Base-by-base conservation (phyloP, 2,888 invertebrate genomes). In the Boloria selene region DNA sequence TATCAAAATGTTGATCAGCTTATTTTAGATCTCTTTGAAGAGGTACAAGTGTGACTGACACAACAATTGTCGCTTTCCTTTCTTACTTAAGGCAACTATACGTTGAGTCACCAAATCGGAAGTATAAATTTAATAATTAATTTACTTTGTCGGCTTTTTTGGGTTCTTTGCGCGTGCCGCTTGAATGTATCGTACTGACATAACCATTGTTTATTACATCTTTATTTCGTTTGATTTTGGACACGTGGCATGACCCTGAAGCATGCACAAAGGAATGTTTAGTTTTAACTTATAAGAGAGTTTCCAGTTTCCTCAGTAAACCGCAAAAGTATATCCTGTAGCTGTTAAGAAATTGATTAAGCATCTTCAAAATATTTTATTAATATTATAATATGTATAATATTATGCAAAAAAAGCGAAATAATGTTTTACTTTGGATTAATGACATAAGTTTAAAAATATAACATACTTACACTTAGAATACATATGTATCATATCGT, bases 81-180 rank as follows among this genome's bases (percentile, higher is more conserved):
- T 68, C 26, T 75, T 17, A 51, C 60, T 72, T 69, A 64, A 7
- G 45, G 13, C 13, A 56, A 55, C 47, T 42, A 52, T 52, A 59
- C 17, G 26, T 54, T 70, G 72, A 73, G 61, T 75, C 78, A 77
- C 78, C 77, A 80, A 79, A 78, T 85, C 86, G 87, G 85, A 88
- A 86, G 84, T 85, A 76, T 74, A 79, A 84, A 81, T 82, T 78
- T 81, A 76, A 79, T 79, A 76, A 81, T 77, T 76, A 73, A 77
- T 77, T 68, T 72, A 73, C 76, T 82, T 79, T 79, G 82, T 80
- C 84, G 84, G 82, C 71, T 65, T 77, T 70, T 79, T 83, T 78
- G 68, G 70, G 75, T 72, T 72, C 75, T 77, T 77, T 75, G 73
- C 72, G 66, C 67, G 63, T 65, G 70, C 66, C 68, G 59, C 52